Conservation (phyloP, 2,888 invertebrate species). For the Crematogaster levior region DNA sequence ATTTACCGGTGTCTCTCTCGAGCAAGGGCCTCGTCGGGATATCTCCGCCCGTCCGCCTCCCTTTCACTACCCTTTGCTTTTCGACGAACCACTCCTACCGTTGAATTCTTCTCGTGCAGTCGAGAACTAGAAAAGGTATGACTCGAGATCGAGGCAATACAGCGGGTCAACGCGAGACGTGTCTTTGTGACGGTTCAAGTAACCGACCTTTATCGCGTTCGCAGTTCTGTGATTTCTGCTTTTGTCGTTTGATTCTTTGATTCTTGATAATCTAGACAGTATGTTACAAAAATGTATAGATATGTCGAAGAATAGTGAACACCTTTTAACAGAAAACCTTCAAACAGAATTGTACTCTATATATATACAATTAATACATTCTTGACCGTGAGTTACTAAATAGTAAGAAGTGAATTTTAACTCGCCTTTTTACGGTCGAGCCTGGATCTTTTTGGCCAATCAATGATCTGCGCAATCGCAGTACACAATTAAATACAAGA, state of each 20-base stretch:
- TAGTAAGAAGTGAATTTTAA: too few relatives aligned
- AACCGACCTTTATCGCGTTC: conserved; percentile 31
- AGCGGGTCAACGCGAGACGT: conserved; percentile 59
- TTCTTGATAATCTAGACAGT: background rate
- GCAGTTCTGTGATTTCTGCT: conserved; percentile 43
- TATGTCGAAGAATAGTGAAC: background rate
- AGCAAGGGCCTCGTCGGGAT: conserved; percentile 64
- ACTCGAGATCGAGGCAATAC: conserved; percentile 48
- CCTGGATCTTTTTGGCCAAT: too few relatives aligned
- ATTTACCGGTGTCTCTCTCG: conserved; percentile 76
- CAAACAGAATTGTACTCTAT: background rate
- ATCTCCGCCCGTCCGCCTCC: conserved; percentile 59
- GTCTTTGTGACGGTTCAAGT: conserved; percentile 64
- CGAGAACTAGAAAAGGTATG: conserved; percentile 66
- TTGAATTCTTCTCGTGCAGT: conserved; percentile 58
- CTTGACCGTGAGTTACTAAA: too few relatives aligned
- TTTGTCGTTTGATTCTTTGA: conserved; percentile 7
- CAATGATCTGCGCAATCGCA: too few relatives aligned
- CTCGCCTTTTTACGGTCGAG: too few relatives aligned
- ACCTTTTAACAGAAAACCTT: background rate
- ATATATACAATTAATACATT: too few relatives aligned
- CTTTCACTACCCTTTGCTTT: conserved; percentile 47
- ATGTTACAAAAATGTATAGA: background rate
- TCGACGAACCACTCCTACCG: conserved; percentile 69
- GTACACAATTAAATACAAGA: too few relatives aligned